These are phyloP conservation scores for Protonemura montana DNA, from an alignment of 2,888 invertebrate species.

Conservation along the genomic window DNA sequence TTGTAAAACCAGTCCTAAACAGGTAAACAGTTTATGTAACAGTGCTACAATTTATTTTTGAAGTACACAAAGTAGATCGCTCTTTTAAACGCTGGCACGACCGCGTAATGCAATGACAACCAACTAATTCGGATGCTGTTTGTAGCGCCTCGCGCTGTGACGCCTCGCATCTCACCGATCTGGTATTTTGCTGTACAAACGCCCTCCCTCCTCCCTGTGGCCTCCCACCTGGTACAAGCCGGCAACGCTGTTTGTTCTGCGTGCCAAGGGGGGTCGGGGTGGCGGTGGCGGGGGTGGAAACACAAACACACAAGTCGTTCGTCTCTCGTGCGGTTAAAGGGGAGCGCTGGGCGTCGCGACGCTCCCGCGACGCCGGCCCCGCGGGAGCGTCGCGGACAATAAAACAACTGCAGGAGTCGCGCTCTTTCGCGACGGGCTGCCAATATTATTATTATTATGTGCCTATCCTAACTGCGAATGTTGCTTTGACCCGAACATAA, in stretches of 20 bases:
- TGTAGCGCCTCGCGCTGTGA: not conserved
- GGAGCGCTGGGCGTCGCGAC: conserved; percentile 44
- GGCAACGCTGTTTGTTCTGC: conserved; percentile 16
- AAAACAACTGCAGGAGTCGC: not conserved
- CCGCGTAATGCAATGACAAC: not conserved
- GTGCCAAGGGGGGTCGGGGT: not conserved
- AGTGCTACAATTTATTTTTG: no score
- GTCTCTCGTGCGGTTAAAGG: conserved; percentile 40
- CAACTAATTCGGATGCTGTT: not conserved
- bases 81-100: no score
- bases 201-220: not conserved
- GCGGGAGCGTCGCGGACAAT: conserved; percentile 12
- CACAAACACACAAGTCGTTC: conserved; percentile 36
- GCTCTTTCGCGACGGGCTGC: not conserved
- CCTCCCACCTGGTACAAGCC: not conserved
- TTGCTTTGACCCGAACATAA: no score
- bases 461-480: not conserved
- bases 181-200: not conserved
- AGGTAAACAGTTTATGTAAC: no score
- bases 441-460: not conserved
- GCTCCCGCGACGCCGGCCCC: conserved; percentile 39
- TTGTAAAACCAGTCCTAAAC: no score
- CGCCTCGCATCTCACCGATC: not conserved
- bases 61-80: no score
- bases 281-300: not conserved